phyloP scores from a whole-genome alignment of 2,113 vertebrate species.

The Vireo altiloquus region DNA sequence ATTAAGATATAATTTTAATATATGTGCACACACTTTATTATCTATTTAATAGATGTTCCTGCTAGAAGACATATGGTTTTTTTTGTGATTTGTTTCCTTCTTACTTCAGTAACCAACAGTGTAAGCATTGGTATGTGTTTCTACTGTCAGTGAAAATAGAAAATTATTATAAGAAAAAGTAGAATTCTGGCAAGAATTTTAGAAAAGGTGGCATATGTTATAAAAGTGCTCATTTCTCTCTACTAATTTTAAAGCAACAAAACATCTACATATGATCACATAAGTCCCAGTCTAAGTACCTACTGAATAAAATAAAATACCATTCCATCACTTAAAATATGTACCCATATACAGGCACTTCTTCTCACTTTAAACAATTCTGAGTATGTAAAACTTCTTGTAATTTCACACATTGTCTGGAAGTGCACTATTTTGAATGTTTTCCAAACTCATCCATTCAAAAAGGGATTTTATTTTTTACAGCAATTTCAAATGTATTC shows the following conservation, averaged over 20 bases:
- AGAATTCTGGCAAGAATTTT: not conserved
- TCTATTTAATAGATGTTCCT: not conserved
- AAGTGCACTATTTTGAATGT: not conserved
- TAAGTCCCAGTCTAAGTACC: not conserved
- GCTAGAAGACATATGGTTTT: not conserved
- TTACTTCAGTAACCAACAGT: not conserved
- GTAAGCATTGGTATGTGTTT: not conserved
- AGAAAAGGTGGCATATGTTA: not conserved
- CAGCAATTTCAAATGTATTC: not conserved
- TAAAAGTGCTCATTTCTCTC: not conserved
- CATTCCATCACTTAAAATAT: not conserved
- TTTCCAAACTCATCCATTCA: not conserved
- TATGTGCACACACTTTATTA: rapidly evolving
- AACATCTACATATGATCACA: not conserved
- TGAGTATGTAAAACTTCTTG: no score
- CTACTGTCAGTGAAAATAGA: not conserved
- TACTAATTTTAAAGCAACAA: not conserved
- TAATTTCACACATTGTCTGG: not conserved
- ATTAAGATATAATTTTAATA: not conserved
- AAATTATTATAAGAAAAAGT: not conserved
- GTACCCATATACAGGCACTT: not conserved
- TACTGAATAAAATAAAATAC: not conserved
- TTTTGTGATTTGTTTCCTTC: not conserved
- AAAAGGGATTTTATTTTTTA: not conserved
- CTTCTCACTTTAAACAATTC: not conserved